Evolutionary conservation across 2,113 vertebrate genomes (phyloP).

Genomic region (Himantopus leucocephalus): DNA sequence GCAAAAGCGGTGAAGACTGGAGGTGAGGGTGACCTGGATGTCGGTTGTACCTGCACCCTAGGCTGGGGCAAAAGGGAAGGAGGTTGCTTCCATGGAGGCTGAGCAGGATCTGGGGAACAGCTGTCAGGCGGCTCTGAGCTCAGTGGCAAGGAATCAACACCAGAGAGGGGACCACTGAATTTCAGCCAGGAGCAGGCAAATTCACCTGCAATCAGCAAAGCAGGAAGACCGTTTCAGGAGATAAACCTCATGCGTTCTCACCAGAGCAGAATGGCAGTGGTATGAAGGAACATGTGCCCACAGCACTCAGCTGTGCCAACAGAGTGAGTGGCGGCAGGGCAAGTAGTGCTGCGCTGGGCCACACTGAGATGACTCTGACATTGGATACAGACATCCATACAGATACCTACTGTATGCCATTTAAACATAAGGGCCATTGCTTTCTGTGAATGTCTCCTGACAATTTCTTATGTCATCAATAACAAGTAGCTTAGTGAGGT

Average conservation of each 20-base stretch:
- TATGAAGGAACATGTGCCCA: not conserved
- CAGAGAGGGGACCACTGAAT: not conserved
- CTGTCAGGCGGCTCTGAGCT: not conserved
- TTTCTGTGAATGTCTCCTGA: not conserved
- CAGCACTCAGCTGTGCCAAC: not conserved
- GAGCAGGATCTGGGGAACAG: not conserved
- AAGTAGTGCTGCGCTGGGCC: too few relatives aligned
- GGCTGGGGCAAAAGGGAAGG: not conserved
- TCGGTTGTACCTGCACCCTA: fast-evolving
- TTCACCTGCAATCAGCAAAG: not conserved
- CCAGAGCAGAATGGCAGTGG: not conserved
- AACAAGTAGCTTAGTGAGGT: not conserved
- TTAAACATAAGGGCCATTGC: not conserved
- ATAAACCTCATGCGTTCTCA: not conserved
- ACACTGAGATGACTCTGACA: not conserved
- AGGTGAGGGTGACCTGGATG: not conserved
- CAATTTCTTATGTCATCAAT: not conserved
- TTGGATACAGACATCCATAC: too few relatives aligned
- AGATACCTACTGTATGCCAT: not conserved
- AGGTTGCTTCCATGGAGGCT: not conserved
- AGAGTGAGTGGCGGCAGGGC: not conserved
- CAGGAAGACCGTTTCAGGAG: not conserved
- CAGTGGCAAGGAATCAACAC: not conserved
- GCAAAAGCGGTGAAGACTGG: not conserved
- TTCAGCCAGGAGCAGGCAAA: not conserved